These are phyloP conservation scores for Scortum barcoo DNA, from an alignment of 2,113 vertebrate species.

Conservation along the genomic window DNA sequence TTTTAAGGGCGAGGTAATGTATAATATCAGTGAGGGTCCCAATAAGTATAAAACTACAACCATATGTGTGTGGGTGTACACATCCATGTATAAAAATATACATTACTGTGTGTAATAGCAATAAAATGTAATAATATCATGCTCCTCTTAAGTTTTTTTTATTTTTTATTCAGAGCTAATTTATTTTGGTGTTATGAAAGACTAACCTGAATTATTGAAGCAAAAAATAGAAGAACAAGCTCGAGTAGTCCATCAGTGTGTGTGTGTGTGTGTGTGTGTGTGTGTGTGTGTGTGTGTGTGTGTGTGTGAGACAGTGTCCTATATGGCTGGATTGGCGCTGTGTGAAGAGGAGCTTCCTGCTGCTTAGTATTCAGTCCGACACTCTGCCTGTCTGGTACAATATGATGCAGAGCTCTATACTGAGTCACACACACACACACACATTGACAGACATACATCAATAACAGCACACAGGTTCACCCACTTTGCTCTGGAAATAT, in stretches of 20 bases:
- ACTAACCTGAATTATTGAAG: constrained; percentile 34
- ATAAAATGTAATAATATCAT: neutral
- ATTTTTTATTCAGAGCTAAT: neutral
- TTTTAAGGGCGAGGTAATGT: neutral
- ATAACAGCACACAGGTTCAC: constrained; percentile 5
- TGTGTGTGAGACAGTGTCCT: constrained; percentile 56
- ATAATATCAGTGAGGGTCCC: neutral
- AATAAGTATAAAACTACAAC: neutral
- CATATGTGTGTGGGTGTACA: neutral
- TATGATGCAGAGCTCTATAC: constrained; percentile 74
- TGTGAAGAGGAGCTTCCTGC: constrained; percentile 69
- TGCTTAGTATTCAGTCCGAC: constrained; percentile 77
- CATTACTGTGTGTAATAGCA: neutral
- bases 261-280: constrained; percentile 3
- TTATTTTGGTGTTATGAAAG: constrained; percentile 7
- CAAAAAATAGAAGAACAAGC: constrained; percentile 15
- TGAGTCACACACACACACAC: constrained; percentile 29
- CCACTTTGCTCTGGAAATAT: neutral
- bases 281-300: constrained; percentile 26
- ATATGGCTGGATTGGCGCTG: constrained; percentile 55
- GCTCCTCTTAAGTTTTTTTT: neutral
- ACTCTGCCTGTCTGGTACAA: constrained; percentile 74
- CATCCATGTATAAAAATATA: neutral
- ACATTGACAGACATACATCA: constrained; percentile 22
- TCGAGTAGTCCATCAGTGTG: neutral